These are phyloP conservation scores for Tribolium freemani DNA, from an alignment of 2,888 invertebrate species.

Conservation along the genomic window DNA sequence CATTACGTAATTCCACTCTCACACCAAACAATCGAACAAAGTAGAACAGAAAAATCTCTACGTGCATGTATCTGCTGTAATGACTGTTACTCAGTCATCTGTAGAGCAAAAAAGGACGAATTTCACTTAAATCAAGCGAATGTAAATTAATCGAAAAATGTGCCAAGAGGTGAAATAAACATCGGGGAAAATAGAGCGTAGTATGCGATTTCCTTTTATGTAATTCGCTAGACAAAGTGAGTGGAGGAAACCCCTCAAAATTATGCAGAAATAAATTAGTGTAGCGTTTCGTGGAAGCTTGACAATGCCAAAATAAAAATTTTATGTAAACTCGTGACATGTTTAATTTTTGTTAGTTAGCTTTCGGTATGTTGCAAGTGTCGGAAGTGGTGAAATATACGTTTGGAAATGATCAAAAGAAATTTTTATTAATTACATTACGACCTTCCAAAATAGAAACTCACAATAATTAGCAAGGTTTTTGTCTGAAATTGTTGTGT, in stretches of 20 bases:
- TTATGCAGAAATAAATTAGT: conserved; percentile 15
- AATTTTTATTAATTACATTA: conserved; percentile 27
- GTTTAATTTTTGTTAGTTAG: conserved; percentile 18
- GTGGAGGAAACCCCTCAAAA: conserved; percentile 18
- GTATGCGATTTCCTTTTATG: conserved; percentile 34
- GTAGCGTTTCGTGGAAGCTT: background rate
- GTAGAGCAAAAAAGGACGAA: background rate
- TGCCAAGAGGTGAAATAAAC: conserved; percentile 3
- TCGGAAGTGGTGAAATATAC: conserved; percentile 28
- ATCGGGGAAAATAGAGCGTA: conserved; percentile 34
- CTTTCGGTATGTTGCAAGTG: conserved; percentile 23
- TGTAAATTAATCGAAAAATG: background rate
- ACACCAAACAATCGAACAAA: background rate
- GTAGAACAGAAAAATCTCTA: background rate
- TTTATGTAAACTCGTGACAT: conserved; percentile 3
- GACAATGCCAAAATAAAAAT: background rate
- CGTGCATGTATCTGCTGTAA: background rate
- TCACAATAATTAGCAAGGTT: background rate
- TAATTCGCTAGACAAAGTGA: conserved; percentile 20
- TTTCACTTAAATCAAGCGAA: conserved; percentile 1
- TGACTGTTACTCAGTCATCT: background rate
- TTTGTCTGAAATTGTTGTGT: background rate
- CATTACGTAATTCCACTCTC: background rate
- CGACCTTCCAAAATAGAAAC: conserved; percentile 28
- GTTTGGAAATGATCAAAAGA: conserved; percentile 29